Evolutionary conservation across 1,140 invertebrate genomes (phyloP).

Genomic region (Asobara japonica): DNA sequence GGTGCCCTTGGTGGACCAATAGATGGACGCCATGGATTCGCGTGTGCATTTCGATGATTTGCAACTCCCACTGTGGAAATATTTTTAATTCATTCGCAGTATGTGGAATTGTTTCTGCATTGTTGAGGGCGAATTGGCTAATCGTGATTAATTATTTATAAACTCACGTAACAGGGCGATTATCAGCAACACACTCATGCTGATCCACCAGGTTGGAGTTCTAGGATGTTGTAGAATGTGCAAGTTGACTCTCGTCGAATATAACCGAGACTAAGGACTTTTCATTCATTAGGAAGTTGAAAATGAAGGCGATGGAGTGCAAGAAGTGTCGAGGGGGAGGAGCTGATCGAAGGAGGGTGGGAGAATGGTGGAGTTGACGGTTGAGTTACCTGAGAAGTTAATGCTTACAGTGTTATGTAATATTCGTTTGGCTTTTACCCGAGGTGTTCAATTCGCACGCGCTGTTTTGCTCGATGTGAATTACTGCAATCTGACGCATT

Average conservation of each 20-base stretch:
- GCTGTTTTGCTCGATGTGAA: background rate
- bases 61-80: too few relatives aligned
- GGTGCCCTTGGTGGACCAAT: too few relatives aligned
- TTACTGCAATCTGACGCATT: constrained; percentile 13
- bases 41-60: too few relatives aligned
- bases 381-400: constrained; percentile 27
- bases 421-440: constrained; percentile 46
- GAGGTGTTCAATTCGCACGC: constrained; percentile 25
- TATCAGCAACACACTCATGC: background rate
- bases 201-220: too few relatives aligned
- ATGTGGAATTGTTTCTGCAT: too few relatives aligned
- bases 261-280: constrained; percentile 18
- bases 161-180: constrained; percentile 2
- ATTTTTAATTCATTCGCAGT: too few relatives aligned
- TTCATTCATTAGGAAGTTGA: constrained; percentile 29
- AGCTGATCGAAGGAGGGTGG: constrained; percentile 31
- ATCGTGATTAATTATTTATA: constrained; percentile 9
- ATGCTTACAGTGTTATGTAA: constrained; percentile 45
- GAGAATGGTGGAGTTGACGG: constrained; percentile 1
- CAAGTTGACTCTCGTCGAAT: constrained; percentile 4
- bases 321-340: constrained; percentile 17
- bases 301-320: constrained; percentile 7
- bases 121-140: background rate
- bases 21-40: too few relatives aligned
- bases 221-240: background rate